These are phyloP conservation scores for Iselma pallidipennis DNA, from an alignment of 2,888 invertebrate genomes.

Conservation along the genomic window DNA sequence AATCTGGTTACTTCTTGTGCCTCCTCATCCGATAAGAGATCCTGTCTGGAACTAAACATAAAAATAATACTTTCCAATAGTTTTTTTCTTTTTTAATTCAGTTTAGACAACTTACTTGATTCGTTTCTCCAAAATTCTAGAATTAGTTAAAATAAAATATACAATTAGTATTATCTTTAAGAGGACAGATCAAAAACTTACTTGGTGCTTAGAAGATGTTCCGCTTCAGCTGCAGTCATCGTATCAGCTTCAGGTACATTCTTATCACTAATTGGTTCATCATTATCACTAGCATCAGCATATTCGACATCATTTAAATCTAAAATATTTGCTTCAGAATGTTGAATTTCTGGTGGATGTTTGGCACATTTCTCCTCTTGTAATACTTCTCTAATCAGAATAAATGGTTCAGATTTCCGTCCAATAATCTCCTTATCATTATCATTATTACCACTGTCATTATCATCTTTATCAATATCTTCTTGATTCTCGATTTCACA, in stretches of 20 bases:
- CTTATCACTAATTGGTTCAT: slow-evolving; percentile 51
- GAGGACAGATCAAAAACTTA: slow-evolving; percentile 52
- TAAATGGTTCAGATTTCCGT: slow-evolving; percentile 44
- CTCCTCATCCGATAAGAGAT: slow-evolving; percentile 85
- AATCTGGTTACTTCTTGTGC: slow-evolving; percentile 86
- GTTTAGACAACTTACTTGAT: slow-evolving; percentile 1
- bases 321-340: slow-evolving; percentile 60
- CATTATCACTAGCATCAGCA: slow-evolving; percentile 62
- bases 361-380: slow-evolving; percentile 36
- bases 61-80: no score
- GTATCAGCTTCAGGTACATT: slow-evolving; percentile 57
- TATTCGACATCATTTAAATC: slow-evolving; percentile 63
- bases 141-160: slow-evolving; percentile 1
- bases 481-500: slow-evolving; percentile 53
- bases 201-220: slow-evolving; percentile 84
- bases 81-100: no score
- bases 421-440: slow-evolving; percentile 23
- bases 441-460: slow-evolving; percentile 22
- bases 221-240: slow-evolving; percentile 88
- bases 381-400: slow-evolving; percentile 43
- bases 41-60: slow-evolving; percentile 63
- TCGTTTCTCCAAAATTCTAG: slow-evolving; percentile 15
- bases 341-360: slow-evolving; percentile 41
- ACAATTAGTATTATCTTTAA: not conserved
- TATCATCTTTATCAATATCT: slow-evolving; percentile 41